Percentiles rank a stretch among this genome's conserved stretches.
These are phyloP conservation scores for Thymelicus lineola DNA, from an alignment of 2,888 invertebrate species.

Conservation along the genomic window DNA sequence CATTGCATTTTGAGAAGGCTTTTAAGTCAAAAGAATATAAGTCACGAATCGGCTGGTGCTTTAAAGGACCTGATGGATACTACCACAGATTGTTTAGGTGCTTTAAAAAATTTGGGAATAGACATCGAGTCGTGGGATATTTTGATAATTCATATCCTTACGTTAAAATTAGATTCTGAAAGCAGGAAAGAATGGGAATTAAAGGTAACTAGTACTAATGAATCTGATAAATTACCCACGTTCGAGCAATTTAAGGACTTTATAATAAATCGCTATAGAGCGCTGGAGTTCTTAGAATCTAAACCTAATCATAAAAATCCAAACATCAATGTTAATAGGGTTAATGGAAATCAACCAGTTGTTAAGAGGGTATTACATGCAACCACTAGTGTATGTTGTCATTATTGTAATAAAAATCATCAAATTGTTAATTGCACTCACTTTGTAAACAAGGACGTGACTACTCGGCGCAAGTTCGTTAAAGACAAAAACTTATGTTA, in stretches of 20 bases:
- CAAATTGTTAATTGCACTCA: background rate
- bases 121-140: background rate
- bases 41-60: slow-evolving; percentile 36
- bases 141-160: background rate
- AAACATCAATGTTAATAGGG: background rate
- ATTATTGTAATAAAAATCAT: slow-evolving; percentile 11
- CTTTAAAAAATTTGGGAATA: slow-evolving; percentile 1
- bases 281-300: background rate
- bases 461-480: slow-evolving; percentile 4
- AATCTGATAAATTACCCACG: slow-evolving; percentile 6
- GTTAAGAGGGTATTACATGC: slow-evolving; percentile 9
- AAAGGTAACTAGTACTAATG: background rate
- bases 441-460: background rate
- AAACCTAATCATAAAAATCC: background rate
- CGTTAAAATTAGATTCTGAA: slow-evolving; percentile 1
- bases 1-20: no score
- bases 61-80: slow-evolving; percentile 40
- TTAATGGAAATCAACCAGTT: background rate
- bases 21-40: background rate
- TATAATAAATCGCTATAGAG: background rate
- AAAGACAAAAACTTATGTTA: background rate
- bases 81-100: slow-evolving; percentile 12
- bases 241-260: slow-evolving; percentile 18
- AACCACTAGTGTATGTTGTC: background rate
- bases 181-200: background rate